These are phyloP conservation scores for Achlya flavicornis DNA, from an alignment of 2,888 invertebrate genomes.

Conservation along the genomic window DNA sequence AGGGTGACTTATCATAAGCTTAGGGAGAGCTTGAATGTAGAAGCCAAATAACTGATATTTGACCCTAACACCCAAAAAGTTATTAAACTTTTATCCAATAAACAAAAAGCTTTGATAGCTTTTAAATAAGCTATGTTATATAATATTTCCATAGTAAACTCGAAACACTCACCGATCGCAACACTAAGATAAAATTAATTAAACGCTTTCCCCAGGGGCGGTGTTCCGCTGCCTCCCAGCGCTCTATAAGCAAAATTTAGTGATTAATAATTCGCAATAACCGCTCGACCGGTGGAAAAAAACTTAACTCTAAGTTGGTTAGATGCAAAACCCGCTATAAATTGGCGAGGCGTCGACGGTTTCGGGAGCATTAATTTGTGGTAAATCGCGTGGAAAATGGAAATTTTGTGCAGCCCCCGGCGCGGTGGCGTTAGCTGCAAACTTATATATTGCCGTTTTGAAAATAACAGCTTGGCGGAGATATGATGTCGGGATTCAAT, in stretches of 20 bases:
- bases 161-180: not conserved
- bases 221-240: not conserved
- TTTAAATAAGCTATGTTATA: not conserved
- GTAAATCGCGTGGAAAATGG: conserved; percentile 82
- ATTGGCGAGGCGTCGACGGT: conserved; percentile 74
- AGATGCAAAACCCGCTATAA: conserved; percentile 77
- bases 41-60: too few relatives aligned
- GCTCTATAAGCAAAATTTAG: conserved; percentile 5
- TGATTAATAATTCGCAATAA: conserved; percentile 48
- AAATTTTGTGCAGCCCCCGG: conserved; percentile 81
- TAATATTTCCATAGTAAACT: not conserved
- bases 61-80: too few relatives aligned
- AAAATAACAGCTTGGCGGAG: conserved; percentile 22
- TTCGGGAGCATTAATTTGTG: conserved; percentile 80
- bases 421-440: conserved; percentile 58
- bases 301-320: conserved; percentile 42
- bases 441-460: conserved; percentile 43
- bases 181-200: conserved; percentile 3
- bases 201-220: not conserved
- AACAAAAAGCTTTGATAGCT: too few relatives aligned
- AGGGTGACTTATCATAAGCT: too few relatives aligned
- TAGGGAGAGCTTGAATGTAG: too few relatives aligned
- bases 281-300: conserved; percentile 50
- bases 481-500: conserved; percentile 10
- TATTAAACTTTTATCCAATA: too few relatives aligned